These are phyloP conservation scores for Sciaenops ocellatus DNA, from an alignment of 2,797 vertebrate genomes.

Conservation along the genomic window DNA sequence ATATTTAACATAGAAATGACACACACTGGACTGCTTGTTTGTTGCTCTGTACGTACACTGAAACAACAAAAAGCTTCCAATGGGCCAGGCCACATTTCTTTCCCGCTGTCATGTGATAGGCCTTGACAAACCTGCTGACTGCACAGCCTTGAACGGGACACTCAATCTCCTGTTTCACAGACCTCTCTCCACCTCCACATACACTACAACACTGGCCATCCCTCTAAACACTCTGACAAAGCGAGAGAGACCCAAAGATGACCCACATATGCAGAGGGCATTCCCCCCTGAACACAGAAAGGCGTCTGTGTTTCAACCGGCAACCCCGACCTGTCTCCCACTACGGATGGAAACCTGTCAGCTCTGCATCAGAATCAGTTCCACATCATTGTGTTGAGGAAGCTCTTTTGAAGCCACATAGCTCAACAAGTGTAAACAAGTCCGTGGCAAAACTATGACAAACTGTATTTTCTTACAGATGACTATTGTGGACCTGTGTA, in stretches of 20 bases:
- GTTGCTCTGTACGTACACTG: conserved; percentile 5
- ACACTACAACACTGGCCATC: background rate
- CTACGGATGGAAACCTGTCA: background rate
- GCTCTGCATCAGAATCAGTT: conserved; percentile 1
- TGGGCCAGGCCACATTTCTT: conserved; percentile 46
- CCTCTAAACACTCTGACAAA: conserved; percentile 43
- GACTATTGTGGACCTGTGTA: background rate
- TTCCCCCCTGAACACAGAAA: conserved; percentile 30
- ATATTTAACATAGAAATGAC: conserved; percentile 11
- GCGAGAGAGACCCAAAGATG: conserved; percentile 15
- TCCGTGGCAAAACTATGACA: background rate
- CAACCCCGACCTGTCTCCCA: background rate
- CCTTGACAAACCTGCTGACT: conserved; percentile 74
- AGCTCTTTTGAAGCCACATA: conserved; percentile 16
- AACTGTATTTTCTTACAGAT: background rate
- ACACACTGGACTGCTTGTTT: background rate
- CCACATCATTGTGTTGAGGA: accelerated
- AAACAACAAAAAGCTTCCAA: conserved; percentile 35
- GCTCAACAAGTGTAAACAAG: conserved; percentile 61
- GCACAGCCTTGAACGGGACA: conserved; percentile 60
- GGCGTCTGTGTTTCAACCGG: conserved; percentile 19
- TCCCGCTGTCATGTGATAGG: conserved; percentile 66
- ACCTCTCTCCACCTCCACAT: conserved; percentile 33
- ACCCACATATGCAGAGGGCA: conserved; percentile 21
- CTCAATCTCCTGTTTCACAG: conserved; percentile 66